Conservation (phyloP, 2,797 vertebrate genomes). For the Scolopax rusticola region DNA sequence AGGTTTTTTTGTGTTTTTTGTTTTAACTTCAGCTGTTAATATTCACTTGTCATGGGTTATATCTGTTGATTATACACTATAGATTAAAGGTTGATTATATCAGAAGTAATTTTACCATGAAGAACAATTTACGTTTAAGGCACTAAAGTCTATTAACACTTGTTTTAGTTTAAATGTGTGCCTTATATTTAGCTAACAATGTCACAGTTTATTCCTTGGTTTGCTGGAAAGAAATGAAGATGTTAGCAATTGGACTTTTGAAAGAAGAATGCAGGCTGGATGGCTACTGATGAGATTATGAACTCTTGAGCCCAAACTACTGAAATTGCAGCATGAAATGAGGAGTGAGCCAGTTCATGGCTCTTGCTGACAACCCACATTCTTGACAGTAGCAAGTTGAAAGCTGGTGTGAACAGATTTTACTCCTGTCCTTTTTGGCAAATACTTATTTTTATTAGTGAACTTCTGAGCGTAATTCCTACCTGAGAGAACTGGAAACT, state of each 20-base stretch:
- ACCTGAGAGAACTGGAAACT: not conserved
- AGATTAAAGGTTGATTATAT: not conserved
- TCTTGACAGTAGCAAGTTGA: rapidly evolving
- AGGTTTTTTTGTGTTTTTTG: not conserved
- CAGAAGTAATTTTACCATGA: not conserved
- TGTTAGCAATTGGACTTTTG: not conserved
- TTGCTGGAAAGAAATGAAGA: not conserved
- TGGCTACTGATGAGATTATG: rapidly evolving
- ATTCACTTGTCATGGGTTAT: not conserved
- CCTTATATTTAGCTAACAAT: not conserved
- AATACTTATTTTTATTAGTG: not conserved
- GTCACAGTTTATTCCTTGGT: not conserved
- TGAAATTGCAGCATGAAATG: not conserved
- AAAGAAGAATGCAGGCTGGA: not conserved
- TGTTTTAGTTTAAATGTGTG: not conserved
- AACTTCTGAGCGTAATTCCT: not conserved
- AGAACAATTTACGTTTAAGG: not conserved
- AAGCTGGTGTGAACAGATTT: not conserved
- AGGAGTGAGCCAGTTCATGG: rapidly evolving
- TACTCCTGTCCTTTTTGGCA: not conserved
- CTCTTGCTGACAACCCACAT: not conserved
- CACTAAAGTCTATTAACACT: not conserved
- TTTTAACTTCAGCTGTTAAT: not conserved
- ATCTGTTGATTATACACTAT: not conserved
- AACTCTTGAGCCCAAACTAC: not conserved